Evolutionary conservation across 2,888 invertebrate species (phyloP).

Genomic region (Cheilosia impressa): DNA sequence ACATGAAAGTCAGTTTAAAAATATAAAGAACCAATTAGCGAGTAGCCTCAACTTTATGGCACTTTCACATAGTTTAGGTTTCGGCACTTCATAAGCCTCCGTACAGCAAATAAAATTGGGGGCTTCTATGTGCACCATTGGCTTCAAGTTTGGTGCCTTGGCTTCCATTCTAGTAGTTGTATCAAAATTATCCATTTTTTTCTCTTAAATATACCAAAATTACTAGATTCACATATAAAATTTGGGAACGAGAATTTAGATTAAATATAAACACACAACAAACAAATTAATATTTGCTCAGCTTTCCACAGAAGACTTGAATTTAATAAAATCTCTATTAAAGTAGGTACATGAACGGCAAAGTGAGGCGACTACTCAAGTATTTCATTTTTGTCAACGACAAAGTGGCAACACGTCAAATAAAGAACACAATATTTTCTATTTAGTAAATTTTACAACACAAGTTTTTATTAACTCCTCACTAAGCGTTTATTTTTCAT

Average conservation of each 20-base stretch:
- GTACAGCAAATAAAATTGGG: conserved; percentile 42
- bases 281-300: conserved; percentile 5
- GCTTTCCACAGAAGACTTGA: conserved; percentile 16
- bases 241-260: conserved; percentile 35
- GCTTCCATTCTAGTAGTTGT: conserved; percentile 1
- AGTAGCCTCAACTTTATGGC: not conserved
- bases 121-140: not conserved
- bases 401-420: too few species aligned
- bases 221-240: not conserved
- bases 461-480: too few species aligned
- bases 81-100: conserved; percentile 3
- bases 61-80: conserved; percentile 9
- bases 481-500: too few species aligned
- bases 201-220: not conserved
- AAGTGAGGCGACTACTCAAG: not conserved
- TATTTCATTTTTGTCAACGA: not conserved
- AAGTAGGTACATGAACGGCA: not conserved
- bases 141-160: conserved; percentile 24
- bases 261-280: not conserved
- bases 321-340: not conserved
- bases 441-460: too few species aligned
- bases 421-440: too few species aligned
- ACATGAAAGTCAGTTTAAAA: not conserved
- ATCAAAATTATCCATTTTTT: not conserved
- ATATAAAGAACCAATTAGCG: not conserved